A percentile compares a stretch with the other conserved stretches of the same genome.
These are phyloP conservation scores for Phainopepla nitens DNA, from an alignment of 2,113 vertebrate species.

Conservation along the genomic window DNA sequence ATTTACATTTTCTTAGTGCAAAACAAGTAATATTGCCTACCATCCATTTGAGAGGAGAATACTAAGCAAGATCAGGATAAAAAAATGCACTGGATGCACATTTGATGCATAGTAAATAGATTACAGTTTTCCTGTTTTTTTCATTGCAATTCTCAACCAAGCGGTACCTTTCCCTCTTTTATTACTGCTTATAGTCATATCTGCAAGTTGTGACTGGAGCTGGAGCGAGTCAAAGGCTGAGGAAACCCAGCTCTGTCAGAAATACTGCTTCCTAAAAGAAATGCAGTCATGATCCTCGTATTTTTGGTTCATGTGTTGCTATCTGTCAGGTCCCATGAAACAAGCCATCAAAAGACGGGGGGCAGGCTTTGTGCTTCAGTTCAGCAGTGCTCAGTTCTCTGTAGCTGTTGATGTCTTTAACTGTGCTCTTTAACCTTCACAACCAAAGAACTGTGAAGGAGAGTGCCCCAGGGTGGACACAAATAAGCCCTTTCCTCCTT, in stretches of 20 bases:
- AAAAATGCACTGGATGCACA: not conserved
- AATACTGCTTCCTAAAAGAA: accelerated
- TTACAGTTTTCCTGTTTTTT: not conserved
- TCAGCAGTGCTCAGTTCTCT: not conserved
- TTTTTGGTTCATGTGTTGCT: not conserved
- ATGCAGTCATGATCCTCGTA: not conserved
- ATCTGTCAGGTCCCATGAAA: not conserved
- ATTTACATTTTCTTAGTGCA: not conserved
- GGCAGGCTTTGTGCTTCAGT: not conserved
- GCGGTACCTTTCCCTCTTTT: not conserved
- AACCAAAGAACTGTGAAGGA: not conserved
- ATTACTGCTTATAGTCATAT: not conserved
- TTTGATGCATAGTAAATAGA: not conserved
- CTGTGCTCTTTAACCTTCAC: not conserved
- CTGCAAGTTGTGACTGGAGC: not conserved
- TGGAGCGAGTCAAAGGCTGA: not conserved
- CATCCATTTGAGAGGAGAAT: not conserved
- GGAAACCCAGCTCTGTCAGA: not conserved
- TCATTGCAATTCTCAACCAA: not conserved
- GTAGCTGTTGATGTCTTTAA: not conserved
- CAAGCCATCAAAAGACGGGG: not conserved
- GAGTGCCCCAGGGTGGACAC: not conserved
- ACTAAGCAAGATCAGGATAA: not conserved
- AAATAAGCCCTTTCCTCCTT: not conserved
- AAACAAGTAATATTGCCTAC: not conserved